Base-by-base conservation (phyloP, 2,113 vertebrate species). In the Pelmatolapia mariae region DNA sequence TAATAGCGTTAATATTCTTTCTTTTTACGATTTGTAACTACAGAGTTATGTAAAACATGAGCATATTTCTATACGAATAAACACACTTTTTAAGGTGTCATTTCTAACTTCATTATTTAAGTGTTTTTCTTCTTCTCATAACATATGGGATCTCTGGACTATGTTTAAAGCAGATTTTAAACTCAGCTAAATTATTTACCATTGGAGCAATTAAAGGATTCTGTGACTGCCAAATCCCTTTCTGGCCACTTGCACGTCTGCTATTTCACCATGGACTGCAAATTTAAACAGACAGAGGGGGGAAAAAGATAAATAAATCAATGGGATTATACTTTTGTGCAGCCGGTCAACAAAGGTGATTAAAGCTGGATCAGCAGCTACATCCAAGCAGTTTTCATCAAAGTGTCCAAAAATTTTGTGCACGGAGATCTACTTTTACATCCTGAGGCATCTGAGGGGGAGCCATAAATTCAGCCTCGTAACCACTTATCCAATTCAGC, bases 21-120 rank as follows among this genome's bases (percentile, higher is more conserved):
- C 90, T 95, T 96, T 96, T 93, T 96, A 96, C 90, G 8, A 93
- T 93, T 95, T 96, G 92, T 96, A 95, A 96, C 90, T 92, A 90
- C 92, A 94, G 94, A 93, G 84, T 87, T 87, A 91, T 93, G 94
- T 94, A 95, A 95, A 91, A 95, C 94, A 90, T 94, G 87, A 94
- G 91, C 94, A 92, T 96, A 96, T 97, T 96, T 96, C 95, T 96
- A 94, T 95, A 95, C 43, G 82, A 97, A 96, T 96, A 96, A 97
- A 96, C 90, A 93, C 89, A 85, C 86, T 94, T 95, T 95, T 89
- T 94, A 96, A 95, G 89, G 92, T 94, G 92, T 81, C 45, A 50
- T 82, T 90, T 94, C 87, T 83, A 73, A 71, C 88, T 10, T 4
- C 61, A 2, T 89, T 61, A 83, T 92, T 89, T 82, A 9, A 31